These are phyloP conservation scores for Trematomus bernacchii DNA, from an alignment of 2,797 vertebrate genomes.

Conservation along the genomic window DNA sequence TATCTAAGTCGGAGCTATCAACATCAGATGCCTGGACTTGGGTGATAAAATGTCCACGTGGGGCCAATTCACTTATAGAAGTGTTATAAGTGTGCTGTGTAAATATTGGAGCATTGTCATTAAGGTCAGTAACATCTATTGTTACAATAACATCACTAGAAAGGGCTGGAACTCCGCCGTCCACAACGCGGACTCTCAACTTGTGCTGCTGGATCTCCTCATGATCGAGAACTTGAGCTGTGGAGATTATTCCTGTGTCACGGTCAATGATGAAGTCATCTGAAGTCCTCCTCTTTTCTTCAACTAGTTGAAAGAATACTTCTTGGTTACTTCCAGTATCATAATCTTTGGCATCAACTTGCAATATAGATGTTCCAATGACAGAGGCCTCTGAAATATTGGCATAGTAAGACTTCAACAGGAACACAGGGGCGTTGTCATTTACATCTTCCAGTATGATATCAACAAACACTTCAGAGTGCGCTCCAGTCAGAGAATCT, in stretches of 20 bases:
- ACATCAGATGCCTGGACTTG: constrained; percentile 94
- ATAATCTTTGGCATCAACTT: constrained; percentile 89
- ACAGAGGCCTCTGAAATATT: constrained; percentile 94
- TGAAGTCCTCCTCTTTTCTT: constrained; percentile 86
- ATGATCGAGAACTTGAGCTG: constrained; percentile 89
- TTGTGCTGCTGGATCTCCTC: constrained; percentile 89
- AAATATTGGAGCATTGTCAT: constrained; percentile 94
- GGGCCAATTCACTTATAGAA: constrained; percentile 91
- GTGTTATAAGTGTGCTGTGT: constrained; percentile 89
- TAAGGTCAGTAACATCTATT: constrained; percentile 92
- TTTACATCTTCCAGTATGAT: constrained; percentile 96
- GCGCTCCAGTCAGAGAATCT: constrained; percentile 93
- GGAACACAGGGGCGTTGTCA: constrained; percentile 93
- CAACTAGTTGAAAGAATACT: constrained; percentile 92
- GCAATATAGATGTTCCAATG: constrained; percentile 89
- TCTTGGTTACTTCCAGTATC: constrained; percentile 93
- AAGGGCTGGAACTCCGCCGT: constrained; percentile 93
- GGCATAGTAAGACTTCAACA: constrained; percentile 84
- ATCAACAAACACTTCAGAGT: constrained; percentile 96
- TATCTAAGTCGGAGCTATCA: constrained; percentile 89
- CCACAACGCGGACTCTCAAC: constrained; percentile 89
- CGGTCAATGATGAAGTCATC: constrained; percentile 92
- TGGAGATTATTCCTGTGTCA: constrained; percentile 90
- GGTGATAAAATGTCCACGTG: constrained; percentile 92
- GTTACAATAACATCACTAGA: constrained; percentile 88